Evolutionary conservation across 1,140 invertebrate species (phyloP).

Genomic region (Ridgeia piscesae): DNA sequence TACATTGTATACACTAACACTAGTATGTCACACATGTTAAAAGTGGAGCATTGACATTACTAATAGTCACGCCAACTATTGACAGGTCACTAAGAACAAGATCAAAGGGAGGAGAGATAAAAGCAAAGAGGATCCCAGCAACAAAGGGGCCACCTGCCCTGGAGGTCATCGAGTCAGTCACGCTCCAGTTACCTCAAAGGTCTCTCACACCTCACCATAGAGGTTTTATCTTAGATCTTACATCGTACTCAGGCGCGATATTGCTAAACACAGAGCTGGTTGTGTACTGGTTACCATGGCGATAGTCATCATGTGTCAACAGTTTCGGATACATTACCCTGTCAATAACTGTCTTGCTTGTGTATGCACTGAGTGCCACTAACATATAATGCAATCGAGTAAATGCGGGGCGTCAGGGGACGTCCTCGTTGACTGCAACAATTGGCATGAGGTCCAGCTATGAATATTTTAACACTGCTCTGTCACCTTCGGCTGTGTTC

Average conservation of each 20-base stretch:
- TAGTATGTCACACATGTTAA: no score
- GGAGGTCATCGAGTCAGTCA: not conserved
- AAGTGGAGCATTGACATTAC: no score
- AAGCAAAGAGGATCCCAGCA: not conserved
- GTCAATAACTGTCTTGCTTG: not conserved
- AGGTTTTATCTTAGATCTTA: not conserved
- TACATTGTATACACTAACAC: no score
- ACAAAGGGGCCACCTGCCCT: not conserved
- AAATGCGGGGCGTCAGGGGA: not conserved
- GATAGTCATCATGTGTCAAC: not conserved
- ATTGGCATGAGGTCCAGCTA: not conserved
- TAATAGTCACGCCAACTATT: not conserved
- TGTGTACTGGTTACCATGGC: not conserved
- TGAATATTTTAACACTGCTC: not conserved
- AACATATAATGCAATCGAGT: not conserved
- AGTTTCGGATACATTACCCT: no score
- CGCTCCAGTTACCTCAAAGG: not conserved
- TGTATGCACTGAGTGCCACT: not conserved
- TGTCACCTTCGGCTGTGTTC: not conserved
- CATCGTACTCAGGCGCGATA: not conserved
- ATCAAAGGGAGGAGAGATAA: not conserved
- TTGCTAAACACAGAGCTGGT: not conserved
- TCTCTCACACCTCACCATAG: not conserved
- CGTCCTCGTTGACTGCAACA: not conserved
- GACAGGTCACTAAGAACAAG: not conserved